Base-by-base conservation (phyloP, 2,113 vertebrate genomes). In the Pseudorhombus dupliciocellatus region DNA sequence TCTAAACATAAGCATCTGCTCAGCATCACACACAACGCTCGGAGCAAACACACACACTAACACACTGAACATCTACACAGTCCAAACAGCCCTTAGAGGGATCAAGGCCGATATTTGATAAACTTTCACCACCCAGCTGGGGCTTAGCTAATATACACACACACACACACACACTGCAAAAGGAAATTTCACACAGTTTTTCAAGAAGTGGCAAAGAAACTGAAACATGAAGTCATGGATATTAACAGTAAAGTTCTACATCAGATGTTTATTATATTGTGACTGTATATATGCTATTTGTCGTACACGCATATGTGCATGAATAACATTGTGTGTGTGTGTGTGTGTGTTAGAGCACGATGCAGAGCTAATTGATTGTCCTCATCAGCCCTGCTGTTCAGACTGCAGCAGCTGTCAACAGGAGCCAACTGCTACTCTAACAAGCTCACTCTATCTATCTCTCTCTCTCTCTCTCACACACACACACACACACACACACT, bases 1-100 rank as follows among this genome's bases (percentile, higher is more conserved):
- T 92, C 89, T 90, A 88, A 90, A 90, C 88, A 90, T 87, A 81
- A 90, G 79, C 85, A 85, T 82, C 84, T 91, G 88, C 79, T 87
- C 75, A 72, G 80, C 80, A 84, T 85, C 87, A 77, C 78, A 84
- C 70, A 85, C 71, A 77, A 11, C 46, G 44, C 84, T 83, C 54
- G 70, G 63, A 85, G 87, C 84, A 72, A 84, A 79, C 60, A 72
- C 65, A 48, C 67, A 79, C 73, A 81, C 55, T 11, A 5, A 58
- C 28, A 21, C 30, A 58, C 28, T 56, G 26, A 69, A 79, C 67
- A 70, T 73, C 64, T 12, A 81, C 78, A 52, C 55, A 16, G 22
- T 68, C 79, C 84, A 78, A 83, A 62, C 64, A 52, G 59, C 76
- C 84, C 86, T 80, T 6, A 51, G 83, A 83, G 84, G 79, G 71